Base-by-base conservation (phyloP, 2,888 invertebrate genomes). In the Dolichomitus sp. region DNA sequence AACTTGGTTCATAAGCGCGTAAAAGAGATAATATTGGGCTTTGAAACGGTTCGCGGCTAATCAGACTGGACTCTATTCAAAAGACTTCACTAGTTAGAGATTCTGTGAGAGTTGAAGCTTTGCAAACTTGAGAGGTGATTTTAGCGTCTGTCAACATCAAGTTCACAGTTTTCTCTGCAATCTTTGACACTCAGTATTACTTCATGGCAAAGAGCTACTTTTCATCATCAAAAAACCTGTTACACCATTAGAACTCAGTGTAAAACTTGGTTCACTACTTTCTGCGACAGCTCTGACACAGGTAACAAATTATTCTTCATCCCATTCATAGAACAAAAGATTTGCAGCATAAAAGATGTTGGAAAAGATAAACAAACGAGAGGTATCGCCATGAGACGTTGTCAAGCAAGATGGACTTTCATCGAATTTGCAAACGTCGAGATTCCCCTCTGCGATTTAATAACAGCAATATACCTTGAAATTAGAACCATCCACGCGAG, bases 401-500 rank as follows among this genome's bases (percentile, higher is more conserved):
- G 73, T 14, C 33, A n/a, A 59, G 17, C 61, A 19, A 1, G 61
- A 61, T 59, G 23, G 17, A 0, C 23, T 74, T 74, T 74, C 48
- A 37, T 63, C 50, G 50, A 52, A 74, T 74, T 65, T 42, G 6
- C 57, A 52, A 57, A 19, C 63, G n/a, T 68, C 59, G 27, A 69
- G 45, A 27, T 50, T 63, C 23, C 23, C 19, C 19, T 19, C 23
- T 12, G 40, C 42, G 23, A 11, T 42, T 65, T 65, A 77, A 69
- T 66, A 65, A 76, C 70, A 79, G 83, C 86, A 86, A 86, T 88
- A 87, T 88, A 86, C 87, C 87, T 87, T 80, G 84, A 87, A 91
- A 92, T 91, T 91, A 89, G 89, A 87, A 87, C 88, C 88, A 88
- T 88, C 89, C 89, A 90, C 90, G 90, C 90, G 88, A 89, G 89